Conservation (phyloP, 2,888 invertebrate species). For the Dexiosoma caninum region DNA sequence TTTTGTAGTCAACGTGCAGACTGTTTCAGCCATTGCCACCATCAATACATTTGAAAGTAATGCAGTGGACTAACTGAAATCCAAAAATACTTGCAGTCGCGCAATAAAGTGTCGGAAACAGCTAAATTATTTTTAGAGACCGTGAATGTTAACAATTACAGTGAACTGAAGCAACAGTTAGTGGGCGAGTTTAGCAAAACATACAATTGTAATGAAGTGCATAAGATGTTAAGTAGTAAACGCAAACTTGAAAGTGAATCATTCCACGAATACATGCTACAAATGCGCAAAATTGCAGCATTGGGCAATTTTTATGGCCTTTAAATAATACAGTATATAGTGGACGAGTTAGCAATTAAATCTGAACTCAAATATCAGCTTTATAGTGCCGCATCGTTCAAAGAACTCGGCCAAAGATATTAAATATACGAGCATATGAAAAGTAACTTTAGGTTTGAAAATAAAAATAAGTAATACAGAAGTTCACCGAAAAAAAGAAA, state of each 20-base stretch:
- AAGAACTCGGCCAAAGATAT: constrained; percentile 12
- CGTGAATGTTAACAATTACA: neutral
- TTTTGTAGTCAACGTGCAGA: too few relatives aligned
- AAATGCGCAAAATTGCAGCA: constrained; percentile 3
- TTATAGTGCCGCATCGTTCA: constrained; percentile 24
- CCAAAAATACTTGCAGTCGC: constrained; percentile 11
- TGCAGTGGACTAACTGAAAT: constrained; percentile 16
- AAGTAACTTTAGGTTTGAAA: neutral
- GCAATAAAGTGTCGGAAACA: constrained; percentile 13
- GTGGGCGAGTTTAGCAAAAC: constrained; percentile 4
- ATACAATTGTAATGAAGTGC: constrained; percentile 14
- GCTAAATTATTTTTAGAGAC: constrained; percentile 27
- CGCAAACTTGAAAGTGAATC: neutral
- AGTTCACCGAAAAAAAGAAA: neutral
- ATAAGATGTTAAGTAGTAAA: neutral
- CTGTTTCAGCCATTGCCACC: too few relatives aligned
- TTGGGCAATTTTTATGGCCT: constrained; percentile 4
- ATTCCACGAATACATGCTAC: constrained; percentile 11
- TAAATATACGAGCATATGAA: constrained; percentile 15
- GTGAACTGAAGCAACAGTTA: constrained; percentile 1
- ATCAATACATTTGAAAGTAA: constrained; percentile 49
- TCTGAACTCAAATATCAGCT: constrained; percentile 12
- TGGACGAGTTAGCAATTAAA: constrained; percentile 2
- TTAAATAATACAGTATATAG: constrained; percentile 9
- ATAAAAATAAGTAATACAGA: constrained; percentile 15